Conservation (phyloP, 2,888 invertebrate genomes). For the Ptilodon capucinus region DNA sequence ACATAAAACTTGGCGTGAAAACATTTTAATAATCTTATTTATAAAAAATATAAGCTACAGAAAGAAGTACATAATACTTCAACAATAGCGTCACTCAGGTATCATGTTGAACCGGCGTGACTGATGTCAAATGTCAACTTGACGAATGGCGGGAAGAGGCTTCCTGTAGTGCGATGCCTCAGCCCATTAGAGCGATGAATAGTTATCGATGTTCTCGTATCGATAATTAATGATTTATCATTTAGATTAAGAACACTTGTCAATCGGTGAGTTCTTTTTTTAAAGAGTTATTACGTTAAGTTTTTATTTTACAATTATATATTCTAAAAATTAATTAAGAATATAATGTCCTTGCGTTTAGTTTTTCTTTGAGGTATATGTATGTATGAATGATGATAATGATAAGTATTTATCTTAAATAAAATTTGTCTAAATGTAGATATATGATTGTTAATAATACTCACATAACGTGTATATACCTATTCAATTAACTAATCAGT, state of each 20-base stretch:
- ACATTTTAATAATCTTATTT: background rate
- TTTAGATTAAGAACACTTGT: slow-evolving; percentile 45
- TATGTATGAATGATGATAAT: background rate
- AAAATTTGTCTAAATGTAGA: background rate
- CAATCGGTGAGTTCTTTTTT: slow-evolving; percentile 27
- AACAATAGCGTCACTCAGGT: slow-evolving; percentile 41
- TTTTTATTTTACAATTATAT: background rate
- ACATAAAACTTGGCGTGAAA: background rate
- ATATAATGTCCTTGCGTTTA: background rate
- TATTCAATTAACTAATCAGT: too few species aligned
- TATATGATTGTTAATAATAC: too few species aligned
- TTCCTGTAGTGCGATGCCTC: slow-evolving; percentile 69
- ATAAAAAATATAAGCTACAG: background rate
- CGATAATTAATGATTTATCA: slow-evolving; percentile 60
- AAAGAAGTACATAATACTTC: slow-evolving; percentile 2
- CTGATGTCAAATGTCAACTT: slow-evolving; percentile 77
- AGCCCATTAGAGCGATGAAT: slow-evolving; percentile 57
- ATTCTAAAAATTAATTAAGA: background rate
- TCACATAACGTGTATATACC: too few species aligned
- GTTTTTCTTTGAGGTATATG: background rate
- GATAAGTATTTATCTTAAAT: background rate
- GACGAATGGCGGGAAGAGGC: slow-evolving; percentile 73
- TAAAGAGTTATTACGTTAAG: background rate
- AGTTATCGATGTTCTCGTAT: slow-evolving; percentile 44
- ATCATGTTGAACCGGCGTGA: slow-evolving; percentile 58